These are phyloP conservation scores for Saccopteryx leptura DNA, from an alignment of 2,113 vertebrate genomes.

Conservation along the genomic window DNA sequence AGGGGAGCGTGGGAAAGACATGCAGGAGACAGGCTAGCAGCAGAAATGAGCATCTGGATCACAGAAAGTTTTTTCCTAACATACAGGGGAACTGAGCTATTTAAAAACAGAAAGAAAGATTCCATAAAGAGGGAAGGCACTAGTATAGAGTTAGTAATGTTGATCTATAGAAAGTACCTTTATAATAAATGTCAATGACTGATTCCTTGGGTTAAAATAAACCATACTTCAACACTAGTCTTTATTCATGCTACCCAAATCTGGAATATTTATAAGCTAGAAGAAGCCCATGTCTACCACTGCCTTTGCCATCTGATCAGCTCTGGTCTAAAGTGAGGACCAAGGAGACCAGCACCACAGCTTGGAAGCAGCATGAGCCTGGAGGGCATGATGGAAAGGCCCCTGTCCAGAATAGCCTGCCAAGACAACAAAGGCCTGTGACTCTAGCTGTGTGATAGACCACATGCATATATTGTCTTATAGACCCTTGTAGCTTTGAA, in stretches of 20 bases:
- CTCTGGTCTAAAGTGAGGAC: slow-evolving; percentile 30
- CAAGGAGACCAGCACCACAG: not conserved
- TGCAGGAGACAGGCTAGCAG: not conserved
- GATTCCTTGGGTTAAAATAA: slow-evolving; percentile 54
- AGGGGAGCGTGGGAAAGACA: not conserved
- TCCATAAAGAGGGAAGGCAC: not conserved
- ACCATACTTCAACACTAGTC: not conserved
- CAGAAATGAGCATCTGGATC: slow-evolving; percentile 35
- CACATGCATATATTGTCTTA: not conserved
- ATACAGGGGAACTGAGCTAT: not conserved
- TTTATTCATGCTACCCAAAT: slow-evolving; percentile 17
- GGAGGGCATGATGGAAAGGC: not conserved
- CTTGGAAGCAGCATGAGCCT: not conserved
- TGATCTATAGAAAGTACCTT: not conserved
- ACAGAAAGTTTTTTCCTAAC: slow-evolving; percentile 25
- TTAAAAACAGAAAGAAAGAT: slow-evolving; percentile 53
- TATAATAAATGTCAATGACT: slow-evolving; percentile 36
- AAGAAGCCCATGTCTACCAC: not conserved
- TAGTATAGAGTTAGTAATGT: slow-evolving; percentile 22
- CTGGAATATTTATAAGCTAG: not conserved
- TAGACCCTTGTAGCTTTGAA: not conserved
- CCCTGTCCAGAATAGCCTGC: not conserved
- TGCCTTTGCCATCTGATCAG: not conserved
- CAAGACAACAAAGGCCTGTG: not conserved
- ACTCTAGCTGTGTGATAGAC: not conserved